A percentile compares a stretch with the other conserved stretches of the same genome.
Evolutionary conservation across 2,797 vertebrate genomes (phyloP).

Genomic region (Leptoclinus maculatus): DNA sequence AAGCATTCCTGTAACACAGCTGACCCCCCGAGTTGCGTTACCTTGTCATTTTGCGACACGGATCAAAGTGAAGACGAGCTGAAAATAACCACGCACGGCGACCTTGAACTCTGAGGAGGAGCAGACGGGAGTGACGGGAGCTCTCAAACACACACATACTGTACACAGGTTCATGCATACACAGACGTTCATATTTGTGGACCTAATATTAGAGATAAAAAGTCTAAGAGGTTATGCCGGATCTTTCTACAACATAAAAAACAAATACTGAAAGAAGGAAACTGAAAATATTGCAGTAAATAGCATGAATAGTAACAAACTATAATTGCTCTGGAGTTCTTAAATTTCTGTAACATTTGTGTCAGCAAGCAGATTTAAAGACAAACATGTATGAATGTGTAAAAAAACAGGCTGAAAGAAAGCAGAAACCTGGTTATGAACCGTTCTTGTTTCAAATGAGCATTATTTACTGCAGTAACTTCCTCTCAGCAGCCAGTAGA

Average conservation of each 20-base stretch:
- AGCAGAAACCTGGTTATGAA: background rate
- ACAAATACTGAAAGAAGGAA: background rate
- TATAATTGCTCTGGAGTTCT: background rate
- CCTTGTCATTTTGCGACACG: constrained; percentile 96
- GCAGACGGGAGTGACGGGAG: constrained; percentile 31
- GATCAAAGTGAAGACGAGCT: constrained; percentile 93
- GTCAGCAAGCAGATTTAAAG: background rate
- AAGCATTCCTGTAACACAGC: constrained; percentile 94
- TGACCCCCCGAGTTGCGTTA: constrained; percentile 91
- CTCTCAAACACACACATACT: constrained; percentile 25
- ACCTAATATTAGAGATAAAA: background rate
- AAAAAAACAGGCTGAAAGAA: background rate
- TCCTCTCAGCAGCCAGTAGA: constrained; percentile 85
- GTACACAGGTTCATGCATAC: constrained; percentile 12
- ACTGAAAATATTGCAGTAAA: background rate
- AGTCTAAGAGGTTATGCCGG: background rate
- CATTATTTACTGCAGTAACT: background rate
- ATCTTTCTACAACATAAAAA: background rate
- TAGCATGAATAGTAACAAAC: background rate
- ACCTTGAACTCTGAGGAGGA: constrained; percentile 61
- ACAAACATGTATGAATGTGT: background rate
- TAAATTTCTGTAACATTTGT: background rate
- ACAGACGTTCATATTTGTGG: background rate
- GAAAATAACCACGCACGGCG: constrained; percentile 75
- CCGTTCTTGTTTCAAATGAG: background rate